Conservation (phyloP, 2,888 invertebrate species). For the Epinotia nisella region DNA sequence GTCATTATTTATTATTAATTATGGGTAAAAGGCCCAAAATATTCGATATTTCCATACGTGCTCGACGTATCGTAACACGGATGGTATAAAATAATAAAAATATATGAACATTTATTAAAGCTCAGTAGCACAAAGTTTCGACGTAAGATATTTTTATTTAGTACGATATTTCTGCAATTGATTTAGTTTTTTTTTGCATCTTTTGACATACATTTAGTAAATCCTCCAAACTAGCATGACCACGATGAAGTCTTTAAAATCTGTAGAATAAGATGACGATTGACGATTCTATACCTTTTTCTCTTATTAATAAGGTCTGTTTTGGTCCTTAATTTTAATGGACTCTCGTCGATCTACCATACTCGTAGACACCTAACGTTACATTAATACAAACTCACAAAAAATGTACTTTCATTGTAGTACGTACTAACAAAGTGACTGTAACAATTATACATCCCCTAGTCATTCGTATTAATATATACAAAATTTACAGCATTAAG, state of each 20-base stretch:
- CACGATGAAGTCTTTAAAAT: conserved; percentile 5
- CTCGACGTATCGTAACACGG: conserved; percentile 3
- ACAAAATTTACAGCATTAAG: conserved; percentile 38
- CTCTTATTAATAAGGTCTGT: conserved; percentile 4
- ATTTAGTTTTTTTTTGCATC: background rate
- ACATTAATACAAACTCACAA: conserved; percentile 1
- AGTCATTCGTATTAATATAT: conserved; percentile 37
- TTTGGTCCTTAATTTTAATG: conserved; percentile 23
- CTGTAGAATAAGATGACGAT: background rate
- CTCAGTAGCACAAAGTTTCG: conserved; percentile 21
- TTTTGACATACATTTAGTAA: background rate
- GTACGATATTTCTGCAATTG: conserved; percentile 2
- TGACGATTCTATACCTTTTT: background rate
- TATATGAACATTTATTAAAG: conserved; percentile 29
- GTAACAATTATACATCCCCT: conserved; percentile 20
- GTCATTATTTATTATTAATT: conserved; percentile 6
- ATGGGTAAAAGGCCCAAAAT: conserved; percentile 1
- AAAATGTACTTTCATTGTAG: conserved; percentile 4
- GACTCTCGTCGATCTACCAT: conserved; percentile 5
- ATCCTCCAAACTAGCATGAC: background rate
- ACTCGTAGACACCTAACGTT: conserved; percentile 5
- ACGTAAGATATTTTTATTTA: conserved; percentile 14
- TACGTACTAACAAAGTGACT: background rate
- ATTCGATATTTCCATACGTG: conserved; percentile 4
- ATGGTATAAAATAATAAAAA: conserved; percentile 18